A percentile compares a stretch with the other conserved stretches of the same genome.
phyloP scores from a whole-genome alignment of 2,888 invertebrate genomes.

The Heteromyza rotundicornis region DNA sequence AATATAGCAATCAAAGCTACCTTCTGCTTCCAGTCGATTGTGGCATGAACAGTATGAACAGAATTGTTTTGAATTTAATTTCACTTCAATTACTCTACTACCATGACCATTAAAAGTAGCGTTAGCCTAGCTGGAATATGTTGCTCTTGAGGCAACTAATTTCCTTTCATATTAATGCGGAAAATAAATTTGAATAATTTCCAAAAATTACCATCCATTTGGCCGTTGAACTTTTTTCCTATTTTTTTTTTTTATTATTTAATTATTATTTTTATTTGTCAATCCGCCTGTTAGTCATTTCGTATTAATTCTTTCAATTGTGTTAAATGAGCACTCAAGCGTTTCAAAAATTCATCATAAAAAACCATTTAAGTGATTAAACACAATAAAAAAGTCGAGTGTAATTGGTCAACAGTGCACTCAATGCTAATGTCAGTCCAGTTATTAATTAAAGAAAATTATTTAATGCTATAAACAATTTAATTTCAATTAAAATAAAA shows the following conservation, averaged over 20 bases:
- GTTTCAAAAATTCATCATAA: not conserved
- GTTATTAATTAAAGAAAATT: not conserved
- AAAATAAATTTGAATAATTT: slow-evolving; percentile 1
- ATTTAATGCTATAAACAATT: not conserved
- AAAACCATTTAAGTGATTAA: not conserved
- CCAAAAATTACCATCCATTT: not conserved
- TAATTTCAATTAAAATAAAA: not conserved
- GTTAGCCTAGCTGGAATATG: too few relatives aligned
- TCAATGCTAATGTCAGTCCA: not conserved
- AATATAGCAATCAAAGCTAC: too few relatives aligned
- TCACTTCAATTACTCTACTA: too few relatives aligned
- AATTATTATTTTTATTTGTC: slow-evolving; percentile 2
- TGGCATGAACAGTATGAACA: too few relatives aligned
- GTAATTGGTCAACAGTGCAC: not conserved
- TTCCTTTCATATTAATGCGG: too few relatives aligned
- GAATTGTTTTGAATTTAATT: too few relatives aligned
- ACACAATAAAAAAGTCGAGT: not conserved
- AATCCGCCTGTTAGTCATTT: not conserved
- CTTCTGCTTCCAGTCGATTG: too few relatives aligned
- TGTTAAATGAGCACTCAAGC: not conserved
- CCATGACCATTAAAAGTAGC: too few relatives aligned
- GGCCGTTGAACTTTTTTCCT: too few relatives aligned
- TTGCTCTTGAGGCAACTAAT: too few relatives aligned
- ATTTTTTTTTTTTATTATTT: not conserved
- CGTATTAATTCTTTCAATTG: not conserved